Conservation (phyloP, 2,888 invertebrate genomes). For the Eilema griseolum region DNA sequence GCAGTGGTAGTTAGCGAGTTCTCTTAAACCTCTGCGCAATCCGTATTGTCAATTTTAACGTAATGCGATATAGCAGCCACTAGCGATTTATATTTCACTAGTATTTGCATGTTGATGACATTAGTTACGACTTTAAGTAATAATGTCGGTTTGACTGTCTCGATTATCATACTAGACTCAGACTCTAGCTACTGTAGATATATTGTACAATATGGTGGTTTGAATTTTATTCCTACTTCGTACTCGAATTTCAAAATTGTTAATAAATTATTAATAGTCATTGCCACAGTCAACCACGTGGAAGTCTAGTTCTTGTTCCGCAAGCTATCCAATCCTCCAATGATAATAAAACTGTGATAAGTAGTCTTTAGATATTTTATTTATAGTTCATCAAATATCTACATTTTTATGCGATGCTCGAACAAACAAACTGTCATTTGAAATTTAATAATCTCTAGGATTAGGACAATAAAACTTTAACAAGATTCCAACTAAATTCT, state of each 20-base stretch:
- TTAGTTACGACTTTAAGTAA: background rate
- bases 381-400: background rate
- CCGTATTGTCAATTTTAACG: background rate
- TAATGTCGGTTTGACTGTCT: background rate
- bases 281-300: too few relatives aligned
- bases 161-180: background rate
- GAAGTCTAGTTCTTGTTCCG: too few relatives aligned
- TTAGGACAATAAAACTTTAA: conserved; percentile 57
- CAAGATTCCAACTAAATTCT: conserved; percentile 57
- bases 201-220: background rate
- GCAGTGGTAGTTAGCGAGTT: background rate
- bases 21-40: background rate
- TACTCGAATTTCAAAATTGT: background rate
- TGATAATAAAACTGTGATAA: too few relatives aligned
- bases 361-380: background rate
- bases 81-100: background rate
- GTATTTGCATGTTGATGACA: background rate
- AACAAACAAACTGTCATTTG: background rate
- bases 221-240: background rate
- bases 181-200: background rate
- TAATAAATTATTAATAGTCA: background rate
- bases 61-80: background rate
- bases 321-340: too few relatives aligned
- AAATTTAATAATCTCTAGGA: background rate
- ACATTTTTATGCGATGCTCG: background rate